A percentile compares a stretch with the other conserved stretches of the same genome.
Conservation (phyloP, 2,888 invertebrate genomes). For the Peribatodes rhomboidaria region DNA sequence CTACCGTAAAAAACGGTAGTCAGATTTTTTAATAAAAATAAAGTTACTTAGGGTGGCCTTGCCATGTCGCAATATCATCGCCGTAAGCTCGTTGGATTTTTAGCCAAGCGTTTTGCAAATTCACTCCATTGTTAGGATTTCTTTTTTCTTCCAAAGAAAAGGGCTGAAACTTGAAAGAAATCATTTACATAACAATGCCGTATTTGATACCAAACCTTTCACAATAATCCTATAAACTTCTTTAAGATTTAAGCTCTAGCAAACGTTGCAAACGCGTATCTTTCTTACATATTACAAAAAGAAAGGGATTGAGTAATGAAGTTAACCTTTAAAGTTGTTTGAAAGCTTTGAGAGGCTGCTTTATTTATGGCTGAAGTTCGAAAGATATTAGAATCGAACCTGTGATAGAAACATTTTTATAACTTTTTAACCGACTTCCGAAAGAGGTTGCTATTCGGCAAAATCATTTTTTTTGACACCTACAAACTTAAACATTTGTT, state of each 20-base stretch:
- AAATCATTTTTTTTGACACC: no score
- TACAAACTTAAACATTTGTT: no score
- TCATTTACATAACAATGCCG: slow-evolving; percentile 31
- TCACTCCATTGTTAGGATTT: slow-evolving; percentile 24
- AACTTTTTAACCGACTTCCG: no score
- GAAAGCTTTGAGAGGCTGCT: no score
- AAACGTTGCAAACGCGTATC: background rate
- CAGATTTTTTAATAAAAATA: background rate
- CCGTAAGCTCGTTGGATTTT: slow-evolving; percentile 8
- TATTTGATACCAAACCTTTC: slow-evolving; percentile 29
- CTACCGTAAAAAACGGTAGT: no score
- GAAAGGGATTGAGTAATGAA: no score
- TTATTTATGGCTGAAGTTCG: no score
- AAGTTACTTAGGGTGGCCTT: background rate
- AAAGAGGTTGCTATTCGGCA: no score
- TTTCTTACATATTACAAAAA: background rate
- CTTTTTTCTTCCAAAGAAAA: slow-evolving; percentile 23
- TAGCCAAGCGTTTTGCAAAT: slow-evolving; percentile 21
- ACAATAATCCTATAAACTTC: slow-evolving; percentile 23
- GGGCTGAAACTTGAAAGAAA: slow-evolving; percentile 29
- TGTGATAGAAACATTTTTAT: background rate
- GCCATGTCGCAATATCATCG: slow-evolving; percentile 3
- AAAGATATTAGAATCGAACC: background rate
- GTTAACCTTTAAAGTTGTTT: background rate
- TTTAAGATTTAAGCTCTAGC: slow-evolving; percentile 1